A percentile compares a stretch with the other conserved stretches of the same genome.
Evolutionary conservation across 2,797 vertebrate species (phyloP).

Genomic region (Fratercula arctica): DNA sequence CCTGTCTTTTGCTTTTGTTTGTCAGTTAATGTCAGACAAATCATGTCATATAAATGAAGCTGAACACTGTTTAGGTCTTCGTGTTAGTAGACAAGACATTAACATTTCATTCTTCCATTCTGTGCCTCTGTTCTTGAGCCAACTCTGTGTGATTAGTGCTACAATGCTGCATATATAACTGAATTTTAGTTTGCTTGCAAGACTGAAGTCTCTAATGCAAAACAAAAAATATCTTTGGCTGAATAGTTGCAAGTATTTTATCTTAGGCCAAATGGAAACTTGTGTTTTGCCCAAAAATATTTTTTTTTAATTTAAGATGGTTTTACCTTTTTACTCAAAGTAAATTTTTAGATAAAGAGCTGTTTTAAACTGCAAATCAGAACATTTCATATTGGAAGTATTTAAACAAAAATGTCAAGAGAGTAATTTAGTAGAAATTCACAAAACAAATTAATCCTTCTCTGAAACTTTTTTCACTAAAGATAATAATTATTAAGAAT

Average conservation of each 20-base stretch:
- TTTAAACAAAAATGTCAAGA: not conserved
- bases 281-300: not conserved
- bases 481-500: not conserved
- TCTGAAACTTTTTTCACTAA: not conserved
- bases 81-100: not conserved
- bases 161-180: not conserved
- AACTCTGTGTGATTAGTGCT: not conserved
- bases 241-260: not conserved
- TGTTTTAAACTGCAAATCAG: not conserved
- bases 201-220: not conserved
- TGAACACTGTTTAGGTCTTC: not conserved
- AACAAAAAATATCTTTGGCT: not conserved
- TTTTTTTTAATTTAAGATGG: not conserved
- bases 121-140: not conserved
- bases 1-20: not conserved
- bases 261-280: not conserved
- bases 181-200: not conserved
- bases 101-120: not conserved
- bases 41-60: not conserved
- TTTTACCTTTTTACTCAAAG: not conserved
- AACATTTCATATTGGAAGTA: not conserved
- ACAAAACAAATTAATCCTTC: not conserved
- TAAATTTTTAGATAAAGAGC: not conserved
- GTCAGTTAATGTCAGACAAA: not conserved
- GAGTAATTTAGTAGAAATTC: not conserved